Evolutionary conservation across 1,140 invertebrate species (phyloP).

Genomic region (Grapholita molesta): DNA sequence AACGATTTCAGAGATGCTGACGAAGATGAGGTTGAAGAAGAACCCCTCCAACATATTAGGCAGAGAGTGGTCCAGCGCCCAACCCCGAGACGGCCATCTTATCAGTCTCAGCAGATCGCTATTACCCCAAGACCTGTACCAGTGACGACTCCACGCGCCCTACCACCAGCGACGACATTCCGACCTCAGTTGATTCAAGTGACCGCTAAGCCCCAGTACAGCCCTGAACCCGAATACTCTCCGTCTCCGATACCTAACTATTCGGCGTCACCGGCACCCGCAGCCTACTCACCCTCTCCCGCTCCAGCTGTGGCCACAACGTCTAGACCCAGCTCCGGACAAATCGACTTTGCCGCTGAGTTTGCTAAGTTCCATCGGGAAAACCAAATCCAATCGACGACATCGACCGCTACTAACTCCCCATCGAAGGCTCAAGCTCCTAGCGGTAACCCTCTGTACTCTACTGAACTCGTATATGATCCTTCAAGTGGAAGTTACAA

Average conservation of each 20-base stretch:
- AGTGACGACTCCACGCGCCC: constrained; percentile 80
- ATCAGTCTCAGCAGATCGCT: constrained; percentile 73
- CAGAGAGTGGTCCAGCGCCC: constrained; percentile 68
- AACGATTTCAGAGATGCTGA: constrained; percentile 81
- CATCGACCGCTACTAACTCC: constrained; percentile 52
- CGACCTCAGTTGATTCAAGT: constrained; percentile 81
- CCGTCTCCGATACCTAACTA: constrained; percentile 58
- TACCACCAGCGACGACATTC: constrained; percentile 83
- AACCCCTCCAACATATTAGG: constrained; percentile 76
- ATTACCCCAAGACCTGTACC: constrained; percentile 82
- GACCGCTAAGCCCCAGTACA: constrained; percentile 80
- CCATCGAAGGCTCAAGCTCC: constrained; percentile 57
- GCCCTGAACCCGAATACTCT: constrained; percentile 68
- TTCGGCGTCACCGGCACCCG: constrained; percentile 57
- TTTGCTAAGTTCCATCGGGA: constrained; percentile 88
- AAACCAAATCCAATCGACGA: constrained; percentile 80
- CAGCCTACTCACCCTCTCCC: constrained; percentile 62
- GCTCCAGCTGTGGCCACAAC: constrained; percentile 57
- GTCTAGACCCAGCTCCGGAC: constrained; percentile 67
- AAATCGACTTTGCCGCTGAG: constrained; percentile 85
- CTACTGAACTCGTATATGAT: constrained; percentile 87
- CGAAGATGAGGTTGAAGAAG: constrained; percentile 79
- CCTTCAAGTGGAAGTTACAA: constrained; percentile 88
- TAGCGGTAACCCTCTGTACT: constrained; percentile 82
- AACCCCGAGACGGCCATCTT: constrained; percentile 61